Conservation (phyloP, 92 coral and sea anemone species). For the Heliopora coerulea region DNA sequence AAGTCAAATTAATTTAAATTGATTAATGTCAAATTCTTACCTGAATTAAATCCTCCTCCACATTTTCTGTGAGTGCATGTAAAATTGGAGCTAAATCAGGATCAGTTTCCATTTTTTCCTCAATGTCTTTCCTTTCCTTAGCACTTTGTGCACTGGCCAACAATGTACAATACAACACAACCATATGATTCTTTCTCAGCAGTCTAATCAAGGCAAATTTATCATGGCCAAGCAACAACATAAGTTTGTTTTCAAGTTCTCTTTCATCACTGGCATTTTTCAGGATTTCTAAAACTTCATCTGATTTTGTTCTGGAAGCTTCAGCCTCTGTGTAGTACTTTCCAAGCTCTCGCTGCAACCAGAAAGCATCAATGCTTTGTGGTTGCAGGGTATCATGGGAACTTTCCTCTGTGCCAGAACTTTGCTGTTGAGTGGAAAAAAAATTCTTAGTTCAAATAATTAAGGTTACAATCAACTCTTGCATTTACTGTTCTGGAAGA, state of each 20-base stretch:
- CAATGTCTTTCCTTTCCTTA: slow-evolving; percentile 88
- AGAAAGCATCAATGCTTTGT: slow-evolving; percentile 94
- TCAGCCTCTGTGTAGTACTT: slow-evolving; percentile 98
- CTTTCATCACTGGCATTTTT: slow-evolving; percentile 96
- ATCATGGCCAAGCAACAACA: slow-evolving; percentile 93
- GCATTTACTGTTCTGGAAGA: too few relatives aligned
- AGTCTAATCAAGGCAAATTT: slow-evolving; percentile 89
- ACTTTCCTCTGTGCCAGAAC: slow-evolving; percentile 68
- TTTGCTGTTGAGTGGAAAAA: slow-evolving; percentile 52
- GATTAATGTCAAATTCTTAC: too few relatives aligned
- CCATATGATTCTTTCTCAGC: slow-evolving; percentile 83
- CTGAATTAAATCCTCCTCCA: slow-evolving; percentile 94
- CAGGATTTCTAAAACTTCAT: slow-evolving; percentile 90
- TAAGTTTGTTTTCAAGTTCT: slow-evolving; percentile 95
- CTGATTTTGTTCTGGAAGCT: slow-evolving; percentile 94
- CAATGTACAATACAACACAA: slow-evolving; percentile 92
- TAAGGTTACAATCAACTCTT: background rate
- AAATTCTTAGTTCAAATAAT: background rate
- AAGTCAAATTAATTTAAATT: too few relatives aligned
- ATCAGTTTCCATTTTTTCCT: slow-evolving; percentile 94
- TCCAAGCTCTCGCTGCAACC: slow-evolving; percentile 96
- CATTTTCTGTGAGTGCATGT: slow-evolving; percentile 94
- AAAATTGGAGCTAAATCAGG: slow-evolving; percentile 94
- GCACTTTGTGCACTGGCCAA: slow-evolving; percentile 95
- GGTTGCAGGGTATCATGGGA: slow-evolving; percentile 89